Base-by-base conservation (phyloP, 2,113 vertebrate species). In the Hypocryptadius cinnamomeus region DNA sequence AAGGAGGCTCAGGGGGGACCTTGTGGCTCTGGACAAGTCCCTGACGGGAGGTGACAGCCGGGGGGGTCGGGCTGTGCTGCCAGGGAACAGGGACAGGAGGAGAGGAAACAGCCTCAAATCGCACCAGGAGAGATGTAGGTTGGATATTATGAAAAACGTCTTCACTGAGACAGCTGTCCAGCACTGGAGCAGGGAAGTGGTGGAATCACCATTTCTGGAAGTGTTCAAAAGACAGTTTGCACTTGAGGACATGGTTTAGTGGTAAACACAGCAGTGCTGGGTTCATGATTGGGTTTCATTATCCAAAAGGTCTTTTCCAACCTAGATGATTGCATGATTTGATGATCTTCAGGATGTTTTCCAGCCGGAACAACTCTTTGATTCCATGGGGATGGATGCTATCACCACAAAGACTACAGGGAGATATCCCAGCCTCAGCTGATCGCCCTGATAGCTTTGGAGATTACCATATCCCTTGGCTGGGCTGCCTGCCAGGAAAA, bases 401-500 rank as follows among this genome's bases (percentile, higher is more conserved):
- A 22, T 22, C 59, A 74, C 48, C 77, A 84, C 54, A 22, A 83
- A 74, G 2, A 1, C 13, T 80, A 37, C 85, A 44, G 68, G 31
- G 94, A 96, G 76, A 31, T 68, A 74, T 15, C 83, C 79, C 87
- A 80, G 87, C 37, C 57, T 71, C 87, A 74, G 82, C 79, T 47
- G 93, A 92, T 90, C 0, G 37, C 69, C 87, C 81, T 91, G 94
- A 96, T 73, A 19, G 80, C 30, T 85, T 66, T 61, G 51, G 87
- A 89, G 90, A 89, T 96, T 71, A 71, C 45, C 39, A 11, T 86
- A 83, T 44, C 92, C 94, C 79, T 45, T 9, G 73, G 47, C 84
- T 80, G 84, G 94, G 91, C 83, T 88, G 78, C 86, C 87, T 93
- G 96, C 96, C 96, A 97, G 97, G 97, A 97, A 97, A 97, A 90